Base-by-base conservation (phyloP, 2,888 invertebrate genomes). In the Polyommatus icarus region DNA sequence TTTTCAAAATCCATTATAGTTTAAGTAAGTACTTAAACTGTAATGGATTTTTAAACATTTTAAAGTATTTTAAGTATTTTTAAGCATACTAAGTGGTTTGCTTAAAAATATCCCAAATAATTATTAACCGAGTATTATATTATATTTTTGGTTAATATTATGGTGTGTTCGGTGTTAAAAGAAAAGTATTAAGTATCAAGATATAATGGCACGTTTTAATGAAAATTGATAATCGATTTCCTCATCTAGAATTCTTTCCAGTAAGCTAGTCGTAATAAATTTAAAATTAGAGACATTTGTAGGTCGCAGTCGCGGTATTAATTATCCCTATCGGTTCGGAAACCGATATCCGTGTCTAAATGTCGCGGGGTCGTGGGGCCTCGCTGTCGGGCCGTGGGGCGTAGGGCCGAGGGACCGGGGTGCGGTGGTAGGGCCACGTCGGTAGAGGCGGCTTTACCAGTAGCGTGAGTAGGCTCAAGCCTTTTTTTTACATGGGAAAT, bases 271-370 rank as follows among this genome's bases (percentile, higher is more conserved):
- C 20, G n/a, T 5, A 76, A 71, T 50, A 32, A 76, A 29, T 54
- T 32, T 54, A 29, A 32, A 20, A 46, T 40, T 29, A 67, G 71
- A 20, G 67, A 24, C 29, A 20, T n/a, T 10, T 77, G 32, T 32
- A n/a, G 46, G 50, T 83, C 82, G 82, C 82, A 82, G 82, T 83
- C 83, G 81, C 83, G 82, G 81, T 84, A 84, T 84, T 85, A 87
- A 86, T 86, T 85, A 84, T 83, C 85, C 84, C 82, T 85, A 86
- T 88, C 87, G 83, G 85, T 84, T 85, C 82, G 84, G 85, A 87
- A 89, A 83, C 85, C 86, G 88, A 90, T 89, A 89, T 84, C 87
- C 89, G 88, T 85, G 85, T 85, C 87, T 81, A 80, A 83, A 88
- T 85, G 83, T 73, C 75, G 75, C 18, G 75, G 75, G 75, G 50